Evolutionary conservation across 92 coral and sea anemone species (phyloP).

Genomic region (Phenganax marumi): DNA sequence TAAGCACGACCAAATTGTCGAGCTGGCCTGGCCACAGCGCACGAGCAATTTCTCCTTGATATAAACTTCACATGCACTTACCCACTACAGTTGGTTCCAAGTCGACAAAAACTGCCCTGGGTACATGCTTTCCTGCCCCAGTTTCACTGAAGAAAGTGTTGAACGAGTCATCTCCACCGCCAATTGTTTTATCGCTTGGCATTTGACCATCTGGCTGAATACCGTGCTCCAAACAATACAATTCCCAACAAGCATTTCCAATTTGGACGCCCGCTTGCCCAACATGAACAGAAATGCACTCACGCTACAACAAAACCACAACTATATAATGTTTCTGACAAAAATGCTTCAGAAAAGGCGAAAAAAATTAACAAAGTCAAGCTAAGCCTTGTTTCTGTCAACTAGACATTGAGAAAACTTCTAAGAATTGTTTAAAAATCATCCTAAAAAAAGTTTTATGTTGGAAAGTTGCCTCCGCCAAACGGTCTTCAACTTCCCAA

Average conservation of each 20-base stretch:
- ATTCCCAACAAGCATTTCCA: slow-evolving; percentile 97
- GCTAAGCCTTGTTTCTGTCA: too few species aligned
- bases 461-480: background rate
- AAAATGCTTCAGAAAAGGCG: background rate
- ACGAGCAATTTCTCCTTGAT: background rate
- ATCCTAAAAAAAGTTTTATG: background rate
- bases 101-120: slow-evolving; percentile 94
- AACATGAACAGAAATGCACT: slow-evolving; percentile 92
- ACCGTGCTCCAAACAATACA: slow-evolving; percentile 95
- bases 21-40: too few species aligned
- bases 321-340: background rate
- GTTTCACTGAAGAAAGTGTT: slow-evolving; percentile 97
- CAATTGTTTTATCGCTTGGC: slow-evolving; percentile 76
- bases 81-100: slow-evolving; percentile 96
- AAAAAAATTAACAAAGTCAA: background rate
- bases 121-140: slow-evolving; percentile 95
- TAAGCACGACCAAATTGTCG: too few species aligned
- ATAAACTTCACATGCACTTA: slow-evolving; percentile 23
- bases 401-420: background rate
- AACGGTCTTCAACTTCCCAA: background rate
- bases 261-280: slow-evolving; percentile 98
- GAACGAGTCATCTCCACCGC: slow-evolving; percentile 92
- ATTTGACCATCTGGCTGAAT: slow-evolving; percentile 94
- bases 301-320: slow-evolving; percentile 63
- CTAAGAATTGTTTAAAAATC: background rate